Conservation (phyloP, 2,888 invertebrate species). For the Watsonalla binaria region DNA sequence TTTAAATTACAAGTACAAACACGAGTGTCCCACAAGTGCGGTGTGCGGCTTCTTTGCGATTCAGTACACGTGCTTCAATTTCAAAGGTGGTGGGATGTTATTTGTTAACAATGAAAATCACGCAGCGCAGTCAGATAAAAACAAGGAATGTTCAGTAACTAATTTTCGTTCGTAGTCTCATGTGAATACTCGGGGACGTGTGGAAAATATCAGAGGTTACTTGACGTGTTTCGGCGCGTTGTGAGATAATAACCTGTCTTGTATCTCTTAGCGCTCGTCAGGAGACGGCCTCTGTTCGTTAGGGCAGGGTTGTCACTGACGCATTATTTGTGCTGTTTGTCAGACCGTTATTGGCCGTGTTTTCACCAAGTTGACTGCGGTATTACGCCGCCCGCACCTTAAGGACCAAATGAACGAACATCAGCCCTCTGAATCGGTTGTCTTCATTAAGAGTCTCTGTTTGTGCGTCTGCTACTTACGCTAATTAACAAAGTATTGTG, state of each 20-base stretch:
- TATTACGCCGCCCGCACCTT: slow-evolving; percentile 60
- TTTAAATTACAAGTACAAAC: slow-evolving; percentile 14
- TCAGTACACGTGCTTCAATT: slow-evolving; percentile 68
- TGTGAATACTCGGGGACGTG: slow-evolving; percentile 73
- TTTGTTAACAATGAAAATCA: slow-evolving; percentile 75
- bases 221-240: slow-evolving; percentile 63
- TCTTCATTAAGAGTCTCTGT: slow-evolving; percentile 73
- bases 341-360: slow-evolving; percentile 73
- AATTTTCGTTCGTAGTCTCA: slow-evolving; percentile 75
- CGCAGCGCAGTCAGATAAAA: slow-evolving; percentile 66
- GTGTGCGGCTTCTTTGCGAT: slow-evolving; percentile 49
- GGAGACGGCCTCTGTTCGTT: slow-evolving; percentile 36
- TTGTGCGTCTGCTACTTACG: slow-evolving; percentile 74
- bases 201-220: slow-evolving; percentile 72
- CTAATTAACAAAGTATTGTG: slow-evolving; percentile 72
- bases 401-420: slow-evolving; percentile 64
- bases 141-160: slow-evolving; percentile 74
- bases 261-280: slow-evolving; percentile 66
- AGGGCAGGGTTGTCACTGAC: slow-evolving; percentile 66
- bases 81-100: slow-evolving; percentile 69
- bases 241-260: slow-evolving; percentile 76
- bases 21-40: slow-evolving; percentile 19
- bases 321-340: slow-evolving; percentile 75
- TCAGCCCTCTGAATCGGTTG: slow-evolving; percentile 62
- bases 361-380: slow-evolving; percentile 68